phyloP scores from a whole-genome alignment of 2,888 invertebrate species.

The Gari tellinella region DNA sequence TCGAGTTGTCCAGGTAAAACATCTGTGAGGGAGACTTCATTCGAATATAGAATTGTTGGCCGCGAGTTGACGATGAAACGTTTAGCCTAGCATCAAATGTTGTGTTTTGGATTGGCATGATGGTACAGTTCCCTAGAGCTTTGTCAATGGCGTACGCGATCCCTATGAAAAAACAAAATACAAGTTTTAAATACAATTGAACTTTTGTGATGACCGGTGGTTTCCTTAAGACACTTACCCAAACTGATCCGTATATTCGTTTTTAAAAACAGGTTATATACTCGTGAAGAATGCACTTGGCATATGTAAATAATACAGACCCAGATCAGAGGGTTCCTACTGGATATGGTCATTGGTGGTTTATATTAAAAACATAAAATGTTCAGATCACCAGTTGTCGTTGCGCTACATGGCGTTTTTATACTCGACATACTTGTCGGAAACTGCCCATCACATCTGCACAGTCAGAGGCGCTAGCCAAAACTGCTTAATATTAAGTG shows the following conservation, averaged over 20 bases:
- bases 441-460: too few species aligned
- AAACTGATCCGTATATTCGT: too few species aligned
- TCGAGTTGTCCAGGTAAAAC: slow-evolving; percentile 67
- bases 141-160: slow-evolving; percentile 75
- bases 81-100: slow-evolving; percentile 65
- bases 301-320: neutral
- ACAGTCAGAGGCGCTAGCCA: too few species aligned
- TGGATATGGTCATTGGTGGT: too few species aligned
- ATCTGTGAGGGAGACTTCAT: slow-evolving; percentile 67
- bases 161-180: slow-evolving; percentile 51
- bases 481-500: too few species aligned
- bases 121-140: slow-evolving; percentile 68
- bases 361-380: too few species aligned
- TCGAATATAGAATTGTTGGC: slow-evolving; percentile 49
- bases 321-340: neutral
- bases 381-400: too few species aligned
- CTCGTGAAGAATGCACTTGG: too few species aligned
- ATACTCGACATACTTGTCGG: too few species aligned
- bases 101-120: slow-evolving; percentile 67
- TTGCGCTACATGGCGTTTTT: too few species aligned
- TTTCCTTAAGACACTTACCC: too few species aligned
- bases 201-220: neutral
- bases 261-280: too few species aligned
- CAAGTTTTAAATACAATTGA: neutral
- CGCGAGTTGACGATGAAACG: slow-evolving; percentile 9